Evolutionary conservation across 2,888 invertebrate genomes (phyloP).

Genomic region (Drymonia ruficornis): DNA sequence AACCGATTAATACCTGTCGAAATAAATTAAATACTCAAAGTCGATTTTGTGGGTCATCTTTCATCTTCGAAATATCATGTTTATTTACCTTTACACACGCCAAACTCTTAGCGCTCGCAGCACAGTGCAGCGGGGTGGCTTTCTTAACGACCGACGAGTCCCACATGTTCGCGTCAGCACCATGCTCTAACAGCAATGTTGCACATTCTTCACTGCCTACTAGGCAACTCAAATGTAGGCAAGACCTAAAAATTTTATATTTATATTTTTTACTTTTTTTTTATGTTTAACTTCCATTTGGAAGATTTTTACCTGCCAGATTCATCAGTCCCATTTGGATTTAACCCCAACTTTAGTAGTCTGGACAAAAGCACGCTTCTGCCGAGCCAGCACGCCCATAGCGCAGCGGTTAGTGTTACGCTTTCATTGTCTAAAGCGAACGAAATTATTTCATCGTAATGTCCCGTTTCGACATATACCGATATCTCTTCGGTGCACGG

Average conservation of each 20-base stretch:
- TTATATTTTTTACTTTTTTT: neutral
- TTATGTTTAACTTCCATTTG: neutral
- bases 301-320: conserved; percentile 85
- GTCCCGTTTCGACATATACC: conserved; percentile 66
- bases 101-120: conserved; percentile 88
- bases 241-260: conserved; percentile 58
- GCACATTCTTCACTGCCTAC: conserved; percentile 90
- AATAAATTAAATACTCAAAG: conserved; percentile 40
- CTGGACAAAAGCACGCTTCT: conserved; percentile 80
- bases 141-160: conserved; percentile 86
- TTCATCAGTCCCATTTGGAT: conserved; percentile 87
- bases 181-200: conserved; percentile 87
- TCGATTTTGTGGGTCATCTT: conserved; percentile 41
- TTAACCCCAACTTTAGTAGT: conserved; percentile 83
- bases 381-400: conserved; percentile 87
- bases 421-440: conserved; percentile 52
- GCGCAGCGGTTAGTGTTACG: conserved; percentile 76
- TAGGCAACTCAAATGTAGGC: conserved; percentile 91
- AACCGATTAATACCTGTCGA: conserved; percentile 86
- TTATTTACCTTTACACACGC: conserved; percentile 84
- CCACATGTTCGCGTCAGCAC: conserved; percentile 89
- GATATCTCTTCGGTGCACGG: conserved; percentile 77
- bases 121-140: conserved; percentile 91
- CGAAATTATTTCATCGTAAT: conserved; percentile 72
- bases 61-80: conserved; percentile 43